phyloP scores from a whole-genome alignment of 2,113 vertebrate species.

The Lagenorhynchus albirostris region DNA sequence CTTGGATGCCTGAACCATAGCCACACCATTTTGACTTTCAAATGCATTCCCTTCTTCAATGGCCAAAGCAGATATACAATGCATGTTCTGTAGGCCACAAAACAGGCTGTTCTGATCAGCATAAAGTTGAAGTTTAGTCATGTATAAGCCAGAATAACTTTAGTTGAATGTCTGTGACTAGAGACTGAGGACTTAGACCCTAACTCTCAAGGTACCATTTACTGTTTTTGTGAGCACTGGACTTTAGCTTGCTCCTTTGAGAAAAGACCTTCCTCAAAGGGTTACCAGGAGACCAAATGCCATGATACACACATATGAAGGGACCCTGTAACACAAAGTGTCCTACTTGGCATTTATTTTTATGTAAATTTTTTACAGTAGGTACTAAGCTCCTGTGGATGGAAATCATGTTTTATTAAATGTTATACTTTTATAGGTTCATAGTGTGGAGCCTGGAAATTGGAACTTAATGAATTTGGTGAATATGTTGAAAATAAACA shows the following conservation, averaged over 20 bases:
- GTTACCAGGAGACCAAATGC: neutral
- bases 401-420: neutral
- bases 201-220: neutral
- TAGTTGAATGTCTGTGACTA: neutral
- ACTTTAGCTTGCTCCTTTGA: neutral
- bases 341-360: neutral
- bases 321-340: neutral
- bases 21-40: neutral
- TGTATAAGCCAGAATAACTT: neutral
- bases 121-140: neutral
- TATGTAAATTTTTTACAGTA: neutral
- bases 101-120: neutral
- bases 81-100: neutral
- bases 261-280: neutral
- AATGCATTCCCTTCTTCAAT: neutral
- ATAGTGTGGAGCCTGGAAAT: neutral
- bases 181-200: neutral
- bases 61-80: neutral
- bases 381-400: neutral
- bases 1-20: neutral
- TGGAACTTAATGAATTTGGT: neutral
- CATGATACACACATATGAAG: neutral
- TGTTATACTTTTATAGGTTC: neutral
- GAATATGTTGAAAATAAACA: neutral
- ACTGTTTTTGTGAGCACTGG: neutral